Evolutionary conservation across 2,797 vertebrate species (phyloP), one percentile per base, ranked within the genome.

Genomic region (Diplodus puntazzo): DNA sequence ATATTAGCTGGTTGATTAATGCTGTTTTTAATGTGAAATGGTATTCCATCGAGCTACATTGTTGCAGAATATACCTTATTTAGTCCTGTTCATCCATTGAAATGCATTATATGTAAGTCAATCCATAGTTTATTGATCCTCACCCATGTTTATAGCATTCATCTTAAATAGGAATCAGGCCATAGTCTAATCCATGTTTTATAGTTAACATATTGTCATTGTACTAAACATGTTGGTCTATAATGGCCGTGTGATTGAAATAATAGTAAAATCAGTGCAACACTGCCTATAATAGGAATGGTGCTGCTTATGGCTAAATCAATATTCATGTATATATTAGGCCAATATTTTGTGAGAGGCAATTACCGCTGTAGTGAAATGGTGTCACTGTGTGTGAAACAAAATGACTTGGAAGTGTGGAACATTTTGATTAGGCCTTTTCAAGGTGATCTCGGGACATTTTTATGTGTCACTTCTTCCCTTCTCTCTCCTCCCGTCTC

Each of bases 361-460:
- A 89, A 90, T 92, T 88, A 92, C 88, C 0, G 48, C 66, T 60
- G 69, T 34, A 16, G 82, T 61, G 73, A 84, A 90, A 87, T 55
- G 68, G 68, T 82, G 86, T 86, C 85, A 81, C 52, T 88, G 83
- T 65, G 75, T 54, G 72, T 66, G 77, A 83, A 81, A 84, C 79
- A 88, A 85, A 92, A 92, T 50, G 65, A 83, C 69, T 87, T 61
- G 64, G 63, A 88, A 84, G 81, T 77, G 75, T 58, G 21, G 83
- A 85, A 75, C 81, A 82, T 90, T 92, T 93, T 93, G 92, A 95
- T 93, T 90, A 92, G 84, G 85, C 91, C 90, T 94, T 92, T 93
- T 94, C 94, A 95, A 95, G 95, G 95, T 95, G 94, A 95, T 94
- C 90, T 79, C 84, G 59, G 92, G 90, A 91, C 89, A 89, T 94